Base-by-base conservation (phyloP, 2,113 vertebrate genomes). In the Ptilonorhynchus violaceus region DNA sequence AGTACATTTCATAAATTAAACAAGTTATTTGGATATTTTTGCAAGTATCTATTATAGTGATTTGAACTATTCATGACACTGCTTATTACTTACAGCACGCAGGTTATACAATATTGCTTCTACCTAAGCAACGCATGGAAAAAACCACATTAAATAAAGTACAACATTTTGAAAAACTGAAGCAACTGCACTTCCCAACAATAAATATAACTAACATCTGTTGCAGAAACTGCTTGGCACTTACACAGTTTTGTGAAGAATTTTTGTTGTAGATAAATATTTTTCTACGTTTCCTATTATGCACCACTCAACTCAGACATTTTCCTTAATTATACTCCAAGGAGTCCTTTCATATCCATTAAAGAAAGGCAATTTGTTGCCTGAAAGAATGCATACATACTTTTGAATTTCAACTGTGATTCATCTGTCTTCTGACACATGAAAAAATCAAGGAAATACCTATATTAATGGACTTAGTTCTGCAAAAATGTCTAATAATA, bases 181-280 rank as follows among this genome's bases (percentile, higher is more conserved):
- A 88, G 67, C 11, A 94, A 96, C 25, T 92, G 78, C 68, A 96
- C 64, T 97, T 97, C 89, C 76, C 92, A 88, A 93, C 42, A 94
- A 92, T 91, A 94, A 95, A 89, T 94, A 91, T 20, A 94, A 96
- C 78, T 95, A 97, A 98, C 97, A 98, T 97, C 97, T 98, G 97
- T 53, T 97, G 66, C 66, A 97, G 90, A 97, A 97, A 96, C 33
- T 95, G 69, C 67, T 97, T 98, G 97, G 96, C 96, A 96, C 56
- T 94, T 81, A 31, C 52, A 93, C n/a, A 96, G 91, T 89, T 96
- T 84, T 53, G 39, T 72, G 96, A 97, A 96, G 66, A 87, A 70
- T 73, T 95, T 94, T 37, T 85, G 69, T 70, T 95, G 37, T 59
- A 93, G 76, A 92, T 68, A 96, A 97, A 87, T 91, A 89, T 94